Conservation (phyloP, 2,797 vertebrate genomes). For the Sebastiscus tertius region DNA sequence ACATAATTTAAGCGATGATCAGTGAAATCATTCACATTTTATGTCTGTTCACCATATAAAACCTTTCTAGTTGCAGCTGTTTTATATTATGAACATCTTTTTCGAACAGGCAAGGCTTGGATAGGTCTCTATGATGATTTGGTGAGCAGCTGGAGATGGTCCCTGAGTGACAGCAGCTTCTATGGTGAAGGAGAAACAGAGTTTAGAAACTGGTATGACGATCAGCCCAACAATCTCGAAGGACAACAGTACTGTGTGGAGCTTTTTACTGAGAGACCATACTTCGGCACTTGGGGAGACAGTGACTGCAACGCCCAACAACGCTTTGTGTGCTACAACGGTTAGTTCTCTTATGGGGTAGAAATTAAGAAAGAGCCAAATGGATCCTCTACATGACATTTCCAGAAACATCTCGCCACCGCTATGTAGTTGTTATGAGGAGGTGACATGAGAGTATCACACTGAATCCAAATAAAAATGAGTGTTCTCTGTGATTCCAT, state of each 20-base stretch:
- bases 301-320: accelerated
- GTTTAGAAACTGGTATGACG: constrained; percentile 25
- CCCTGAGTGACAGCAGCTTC: constrained; percentile 45
- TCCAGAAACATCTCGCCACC: neutral
- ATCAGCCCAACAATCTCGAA: accelerated
- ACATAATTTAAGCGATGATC: neutral
- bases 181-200: constrained; percentile 17
- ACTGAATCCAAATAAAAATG: neutral
- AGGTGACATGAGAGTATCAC: neutral
- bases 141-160: constrained; percentile 57
- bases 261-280: accelerated
- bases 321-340: constrained; percentile 39
- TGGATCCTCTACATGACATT: neutral
- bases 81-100: neutral
- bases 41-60: neutral
- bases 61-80: neutral
- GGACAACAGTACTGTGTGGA: constrained; percentile 26
- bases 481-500: neutral
- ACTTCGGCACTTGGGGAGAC: neutral
- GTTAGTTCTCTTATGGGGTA: constrained; percentile 8
- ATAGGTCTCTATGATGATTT: constrained; percentile 56
- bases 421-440: neutral
- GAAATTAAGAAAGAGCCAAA: neutral
- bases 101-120: constrained; percentile 50
- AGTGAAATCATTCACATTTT: neutral